Percentiles rank a stretch among this genome's conserved stretches.
These are phyloP conservation scores for Cyclopterus lumpus DNA, from an alignment of 2,797 vertebrate genomes.

Conservation along the genomic window DNA sequence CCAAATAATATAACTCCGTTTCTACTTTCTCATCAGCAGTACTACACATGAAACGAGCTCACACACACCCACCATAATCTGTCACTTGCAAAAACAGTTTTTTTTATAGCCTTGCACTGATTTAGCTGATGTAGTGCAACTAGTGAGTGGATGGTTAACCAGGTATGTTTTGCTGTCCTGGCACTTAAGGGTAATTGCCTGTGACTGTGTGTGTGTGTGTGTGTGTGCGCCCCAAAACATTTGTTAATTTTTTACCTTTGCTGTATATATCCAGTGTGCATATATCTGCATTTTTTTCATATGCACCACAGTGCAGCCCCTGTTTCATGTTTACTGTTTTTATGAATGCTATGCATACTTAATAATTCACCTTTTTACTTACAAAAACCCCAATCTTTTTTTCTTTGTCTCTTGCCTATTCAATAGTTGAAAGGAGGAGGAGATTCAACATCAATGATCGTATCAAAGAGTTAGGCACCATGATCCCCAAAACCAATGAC, in stretches of 20 bases:
- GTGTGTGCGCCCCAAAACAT: slow-evolving; percentile 1
- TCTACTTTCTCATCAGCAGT: background rate
- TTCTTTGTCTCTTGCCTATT: slow-evolving; percentile 11
- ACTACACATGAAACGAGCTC: background rate
- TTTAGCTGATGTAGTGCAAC: slow-evolving; percentile 81
- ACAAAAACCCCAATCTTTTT: background rate
- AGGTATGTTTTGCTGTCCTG: slow-evolving; percentile 79
- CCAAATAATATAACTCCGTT: background rate
- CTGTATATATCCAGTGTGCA: slow-evolving; percentile 10
- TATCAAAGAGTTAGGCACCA: slow-evolving; percentile 97
- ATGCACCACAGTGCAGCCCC: background rate
- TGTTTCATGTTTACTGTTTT: background rate
- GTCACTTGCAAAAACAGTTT: slow-evolving; percentile 57
- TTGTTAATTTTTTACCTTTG: slow-evolving; percentile 29
- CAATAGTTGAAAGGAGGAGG: slow-evolving; percentile 92
- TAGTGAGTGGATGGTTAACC: slow-evolving; percentile 85
- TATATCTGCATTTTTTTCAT: background rate
- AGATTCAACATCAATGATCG: slow-evolving; percentile 99
- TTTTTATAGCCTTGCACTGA: slow-evolving; percentile 58
- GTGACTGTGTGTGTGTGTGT: slow-evolving; percentile 24
- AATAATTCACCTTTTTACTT: background rate
- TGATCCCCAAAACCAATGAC: slow-evolving; percentile 98
- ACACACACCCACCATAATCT: slow-evolving; percentile 24
- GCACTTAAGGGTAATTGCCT: slow-evolving; percentile 75
- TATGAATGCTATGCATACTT: background rate